These are phyloP conservation scores for Synanthedon tipuliformis DNA, from an alignment of 2,888 invertebrate genomes.

Conservation along the genomic window DNA sequence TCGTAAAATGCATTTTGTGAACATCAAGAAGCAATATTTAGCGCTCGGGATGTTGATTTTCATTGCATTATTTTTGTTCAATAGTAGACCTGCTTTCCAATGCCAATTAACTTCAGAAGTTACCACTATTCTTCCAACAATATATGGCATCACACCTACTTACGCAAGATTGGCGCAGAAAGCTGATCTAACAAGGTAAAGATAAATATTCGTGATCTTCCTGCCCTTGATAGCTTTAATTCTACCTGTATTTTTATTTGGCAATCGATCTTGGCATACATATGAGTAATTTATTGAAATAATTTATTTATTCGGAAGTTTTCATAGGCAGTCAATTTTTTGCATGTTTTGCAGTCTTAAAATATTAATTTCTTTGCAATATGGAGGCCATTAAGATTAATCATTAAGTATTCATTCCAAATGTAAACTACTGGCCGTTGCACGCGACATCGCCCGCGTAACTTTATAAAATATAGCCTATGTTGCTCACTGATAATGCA, in stretches of 20 bases:
- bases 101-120: constrained; percentile 49
- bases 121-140: constrained; percentile 71
- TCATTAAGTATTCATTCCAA: no score
- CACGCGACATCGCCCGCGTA: no score
- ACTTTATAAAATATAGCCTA: no score
- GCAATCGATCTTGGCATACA: constrained; percentile 9
- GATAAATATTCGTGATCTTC: constrained; percentile 27
- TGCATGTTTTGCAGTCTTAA: no score
- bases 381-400: no score
- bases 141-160: constrained; percentile 94
- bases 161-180: constrained; percentile 90
- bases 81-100: constrained; percentile 53
- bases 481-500: no score
- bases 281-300: not conserved
- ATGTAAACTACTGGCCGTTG: no score
- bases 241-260: constrained; percentile 7
- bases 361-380: no score
- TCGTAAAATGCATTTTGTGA: constrained; percentile 57
- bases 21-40: constrained; percentile 61
- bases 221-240: constrained; percentile 39
- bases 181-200: constrained; percentile 86
- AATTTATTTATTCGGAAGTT: not conserved
- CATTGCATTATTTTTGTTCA: constrained; percentile 55
- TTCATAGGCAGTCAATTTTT: no score
- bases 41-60: constrained; percentile 58